phyloP scores from a whole-genome alignment of 2,797 vertebrate species.

The Macropodus opercularis region DNA sequence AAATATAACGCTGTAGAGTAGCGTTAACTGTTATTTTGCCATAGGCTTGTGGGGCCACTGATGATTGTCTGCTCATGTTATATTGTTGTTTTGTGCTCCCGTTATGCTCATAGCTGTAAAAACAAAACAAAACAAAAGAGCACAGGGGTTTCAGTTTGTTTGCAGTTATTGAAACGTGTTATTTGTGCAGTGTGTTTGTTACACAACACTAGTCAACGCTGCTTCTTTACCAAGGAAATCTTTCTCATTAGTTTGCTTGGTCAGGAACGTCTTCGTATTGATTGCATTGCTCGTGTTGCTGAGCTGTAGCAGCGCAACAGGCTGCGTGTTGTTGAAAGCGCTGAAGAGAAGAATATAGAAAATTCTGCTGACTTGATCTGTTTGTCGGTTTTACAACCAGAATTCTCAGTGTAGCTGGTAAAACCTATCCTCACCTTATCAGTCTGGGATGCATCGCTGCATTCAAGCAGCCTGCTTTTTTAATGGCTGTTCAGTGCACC shows the following conservation, averaged over 20 bases:
- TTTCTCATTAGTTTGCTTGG: slow-evolving; percentile 19
- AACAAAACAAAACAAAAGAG: background rate
- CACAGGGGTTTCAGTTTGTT: slow-evolving; percentile 18
- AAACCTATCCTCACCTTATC: too few relatives aligned
- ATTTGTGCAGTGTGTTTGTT: slow-evolving; percentile 16
- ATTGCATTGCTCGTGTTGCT: slow-evolving; percentile 15
- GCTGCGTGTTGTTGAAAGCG: background rate
- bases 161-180: slow-evolving; percentile 16
- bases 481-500: too few relatives aligned
- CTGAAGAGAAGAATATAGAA: background rate
- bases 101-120: background rate
- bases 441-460: too few relatives aligned
- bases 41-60: background rate
- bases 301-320: background rate
- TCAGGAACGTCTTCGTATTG: slow-evolving; percentile 32
- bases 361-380: background rate
- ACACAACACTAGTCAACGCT: slow-evolving; percentile 8
- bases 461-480: too few relatives aligned
- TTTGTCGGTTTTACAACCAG: too few relatives aligned
- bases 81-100: too few relatives aligned
- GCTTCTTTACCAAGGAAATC: slow-evolving; percentile 31
- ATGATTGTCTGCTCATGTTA: background rate
- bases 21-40: background rate
- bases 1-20: slow-evolving; percentile 12
- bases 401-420: too few relatives aligned